These are phyloP conservation scores for Clarias laeviceps DNA, from an alignment of 2,797 vertebrate species.

Conservation along the genomic window DNA sequence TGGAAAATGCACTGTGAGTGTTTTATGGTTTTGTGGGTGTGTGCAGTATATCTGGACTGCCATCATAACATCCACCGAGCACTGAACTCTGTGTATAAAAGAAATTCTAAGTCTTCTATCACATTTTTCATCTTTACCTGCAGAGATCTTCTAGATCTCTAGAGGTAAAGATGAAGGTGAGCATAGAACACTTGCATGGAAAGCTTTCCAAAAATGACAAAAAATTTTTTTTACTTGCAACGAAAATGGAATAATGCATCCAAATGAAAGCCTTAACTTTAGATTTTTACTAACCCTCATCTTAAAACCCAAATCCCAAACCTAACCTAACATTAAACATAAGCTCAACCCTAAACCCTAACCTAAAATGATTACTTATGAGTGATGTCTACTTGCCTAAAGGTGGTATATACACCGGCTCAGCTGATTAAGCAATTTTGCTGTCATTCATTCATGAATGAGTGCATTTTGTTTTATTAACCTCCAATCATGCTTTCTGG, in stretches of 20 bases:
- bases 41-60: neutral
- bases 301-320: neutral
- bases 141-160: neutral
- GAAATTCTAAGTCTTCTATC: neutral
- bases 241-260: neutral
- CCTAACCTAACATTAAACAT: constrained; percentile 3
- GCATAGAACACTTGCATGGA: neutral
- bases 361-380: neutral
- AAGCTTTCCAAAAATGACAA: neutral
- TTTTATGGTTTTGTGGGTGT: constrained; percentile 40
- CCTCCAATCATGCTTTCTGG: neutral
- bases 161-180: neutral
- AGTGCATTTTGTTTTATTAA: neutral
- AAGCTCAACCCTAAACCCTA: neutral
- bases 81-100: neutral
- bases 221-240: neutral
- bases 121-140: neutral
- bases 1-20: constrained; percentile 34
- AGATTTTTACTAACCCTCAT: neutral
- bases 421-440: neutral
- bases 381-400: neutral
- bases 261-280: neutral
- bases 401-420: neutral
- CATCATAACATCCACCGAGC: constrained; percentile 1
- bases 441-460: neutral